phyloP scores from a whole-genome alignment of 2,888 invertebrate species.

The Parnassius glacialis region DNA sequence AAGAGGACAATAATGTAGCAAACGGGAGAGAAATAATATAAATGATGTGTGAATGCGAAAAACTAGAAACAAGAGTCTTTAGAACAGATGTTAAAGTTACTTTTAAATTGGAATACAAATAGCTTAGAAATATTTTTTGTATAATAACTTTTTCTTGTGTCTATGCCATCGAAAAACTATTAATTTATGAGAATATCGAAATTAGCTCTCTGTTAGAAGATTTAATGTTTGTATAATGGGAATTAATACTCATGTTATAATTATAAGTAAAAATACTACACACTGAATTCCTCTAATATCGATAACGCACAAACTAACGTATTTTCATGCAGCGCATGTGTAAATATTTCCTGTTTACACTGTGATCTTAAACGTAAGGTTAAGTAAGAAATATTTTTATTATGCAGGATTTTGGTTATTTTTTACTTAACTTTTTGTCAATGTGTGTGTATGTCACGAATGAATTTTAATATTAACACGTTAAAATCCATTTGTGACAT shows the following conservation, averaged over 20 bases:
- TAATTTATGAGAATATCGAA: constrained; percentile 6
- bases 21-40: neutral
- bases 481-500: too few relatives aligned
- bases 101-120: neutral
- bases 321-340: constrained; percentile 1
- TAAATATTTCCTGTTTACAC: constrained; percentile 14
- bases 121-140: neutral
- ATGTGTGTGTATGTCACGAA: too few relatives aligned
- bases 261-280: neutral
- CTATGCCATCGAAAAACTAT: constrained; percentile 17
- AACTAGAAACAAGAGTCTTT: too few relatives aligned
- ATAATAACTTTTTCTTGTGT: neutral
- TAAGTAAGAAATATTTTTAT: neutral
- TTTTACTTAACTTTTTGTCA: neutral
- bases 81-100: neutral
- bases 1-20: neutral
- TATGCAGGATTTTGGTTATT: neutral
- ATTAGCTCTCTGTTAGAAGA: constrained; percentile 3
- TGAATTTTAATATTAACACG: too few relatives aligned
- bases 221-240: constrained; percentile 7
- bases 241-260: constrained; percentile 6
- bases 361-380: constrained; percentile 7
- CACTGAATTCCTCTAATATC: neutral
- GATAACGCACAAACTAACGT: constrained; percentile 14
- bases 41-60: neutral